Percentiles rank a stretch among this genome's conserved stretches.
These are phyloP conservation scores for Indicator maculatus DNA, from an alignment of 2,113 vertebrate species.

Conservation along the genomic window DNA sequence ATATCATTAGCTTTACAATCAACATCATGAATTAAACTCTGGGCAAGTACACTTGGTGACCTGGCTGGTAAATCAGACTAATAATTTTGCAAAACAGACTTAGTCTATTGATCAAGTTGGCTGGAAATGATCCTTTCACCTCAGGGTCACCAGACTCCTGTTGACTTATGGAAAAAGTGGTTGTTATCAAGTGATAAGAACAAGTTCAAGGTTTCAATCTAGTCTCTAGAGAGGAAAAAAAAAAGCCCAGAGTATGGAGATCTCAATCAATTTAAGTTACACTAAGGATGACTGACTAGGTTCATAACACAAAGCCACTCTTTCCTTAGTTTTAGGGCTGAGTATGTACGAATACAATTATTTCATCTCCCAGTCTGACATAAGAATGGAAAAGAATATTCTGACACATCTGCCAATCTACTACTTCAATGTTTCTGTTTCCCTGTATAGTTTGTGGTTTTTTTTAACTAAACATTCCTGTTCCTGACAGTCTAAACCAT, in stretches of 20 bases:
- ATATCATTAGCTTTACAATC: background rate
- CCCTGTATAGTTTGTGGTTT: background rate
- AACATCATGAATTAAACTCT: background rate
- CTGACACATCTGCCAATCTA: background rate
- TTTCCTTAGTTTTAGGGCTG: background rate
- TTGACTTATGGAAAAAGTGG: constrained; percentile 23
- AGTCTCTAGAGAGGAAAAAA: constrained; percentile 13
- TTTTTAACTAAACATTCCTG: background rate
- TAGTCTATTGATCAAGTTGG: constrained; percentile 24
- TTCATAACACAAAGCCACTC: background rate
- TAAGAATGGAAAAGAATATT: background rate
- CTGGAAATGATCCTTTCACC: constrained; percentile 28
- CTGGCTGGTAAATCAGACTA: constrained; percentile 6
- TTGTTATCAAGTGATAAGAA: constrained; percentile 36
- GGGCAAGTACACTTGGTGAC: constrained; percentile 1
- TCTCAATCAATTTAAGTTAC: constrained; percentile 39
- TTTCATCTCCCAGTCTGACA: background rate
- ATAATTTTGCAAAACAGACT: constrained; percentile 34
- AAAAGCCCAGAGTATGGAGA: background rate
- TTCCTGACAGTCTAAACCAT: background rate
- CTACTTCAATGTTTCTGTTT: background rate
- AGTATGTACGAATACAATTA: background rate
- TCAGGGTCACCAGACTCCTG: constrained; percentile 16
- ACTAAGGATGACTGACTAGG: background rate
- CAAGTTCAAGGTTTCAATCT: constrained; percentile 20